phyloP scores from a whole-genome alignment of 2,888 invertebrate genomes.

The Oscheius sp. region DNA sequence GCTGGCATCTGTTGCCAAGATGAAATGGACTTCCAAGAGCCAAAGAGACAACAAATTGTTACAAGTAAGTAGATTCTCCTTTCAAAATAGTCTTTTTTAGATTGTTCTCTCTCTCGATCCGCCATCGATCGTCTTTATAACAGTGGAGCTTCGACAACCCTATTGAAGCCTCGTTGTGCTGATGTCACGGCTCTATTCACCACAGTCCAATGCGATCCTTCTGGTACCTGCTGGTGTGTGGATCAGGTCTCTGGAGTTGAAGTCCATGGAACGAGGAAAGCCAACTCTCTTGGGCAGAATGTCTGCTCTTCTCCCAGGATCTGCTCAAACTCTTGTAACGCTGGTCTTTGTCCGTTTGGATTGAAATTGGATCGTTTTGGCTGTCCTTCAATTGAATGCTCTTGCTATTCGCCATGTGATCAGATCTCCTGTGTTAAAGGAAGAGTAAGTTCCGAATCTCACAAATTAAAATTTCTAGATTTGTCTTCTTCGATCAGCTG shows the following conservation, averaged over 20 bases:
- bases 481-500: neutral
- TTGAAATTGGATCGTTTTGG: conserved; percentile 44
- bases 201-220: conserved; percentile 34
- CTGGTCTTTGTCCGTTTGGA: conserved; percentile 40
- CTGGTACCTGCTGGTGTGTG: conserved; percentile 51
- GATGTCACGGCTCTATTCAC: conserved; percentile 21
- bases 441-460: conserved; percentile 24
- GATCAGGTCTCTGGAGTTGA: conserved; percentile 55
- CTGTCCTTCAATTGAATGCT: conserved; percentile 46
- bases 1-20: conserved; percentile 5
- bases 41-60: neutral
- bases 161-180: conserved; percentile 34
- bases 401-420: conserved; percentile 50
- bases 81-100: conserved; percentile 21
- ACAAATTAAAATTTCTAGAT: neutral
- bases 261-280: conserved; percentile 55
- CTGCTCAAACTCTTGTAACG: conserved; percentile 34
- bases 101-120: conserved; percentile 37
- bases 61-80: neutral
- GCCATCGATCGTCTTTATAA: conserved; percentile 35
- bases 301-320: conserved; percentile 17
- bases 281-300: conserved; percentile 7
- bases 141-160: conserved; percentile 38
- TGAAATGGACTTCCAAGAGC: neutral
- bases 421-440: conserved; percentile 37